These are phyloP conservation scores for Hippasteria phrygiana DNA, from an alignment of 53 echinoderm and acorn worm species.

Conservation along the genomic window DNA sequence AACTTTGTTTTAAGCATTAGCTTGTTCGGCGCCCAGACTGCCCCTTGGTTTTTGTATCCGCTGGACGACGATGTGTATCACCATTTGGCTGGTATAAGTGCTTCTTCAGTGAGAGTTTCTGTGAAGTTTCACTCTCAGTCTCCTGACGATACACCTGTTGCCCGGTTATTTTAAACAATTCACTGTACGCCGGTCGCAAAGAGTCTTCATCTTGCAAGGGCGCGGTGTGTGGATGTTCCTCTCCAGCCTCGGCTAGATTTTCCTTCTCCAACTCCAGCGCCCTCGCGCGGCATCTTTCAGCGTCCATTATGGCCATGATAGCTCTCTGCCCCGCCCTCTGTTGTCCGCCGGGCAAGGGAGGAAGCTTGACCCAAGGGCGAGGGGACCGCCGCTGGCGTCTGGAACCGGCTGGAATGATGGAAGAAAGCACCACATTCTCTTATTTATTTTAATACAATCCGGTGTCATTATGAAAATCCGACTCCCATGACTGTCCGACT, in stretches of 20 bases:
- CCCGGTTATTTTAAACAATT: neutral
- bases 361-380: neutral
- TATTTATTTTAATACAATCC: no score
- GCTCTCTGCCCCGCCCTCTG: neutral
- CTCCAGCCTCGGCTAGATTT: neutral
- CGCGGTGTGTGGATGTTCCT: neutral
- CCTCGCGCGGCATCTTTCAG: neutral
- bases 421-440: neutral
- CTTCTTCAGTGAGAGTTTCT: neutral
- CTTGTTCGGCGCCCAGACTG: no score
- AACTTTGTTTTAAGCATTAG: no score
- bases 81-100: neutral
- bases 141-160: neutral
- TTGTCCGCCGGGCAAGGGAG: conserved; percentile 2
- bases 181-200: neutral
- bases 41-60: neutral
- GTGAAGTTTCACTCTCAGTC: neutral
- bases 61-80: neutral
- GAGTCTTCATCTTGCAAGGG: neutral
- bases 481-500: no score
- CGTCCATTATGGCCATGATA: neutral
- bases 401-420: neutral
- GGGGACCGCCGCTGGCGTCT: neutral
- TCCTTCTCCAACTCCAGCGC: conserved; percentile 21
- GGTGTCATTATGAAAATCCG: no score